Percentiles rank a stretch among this genome's conserved stretches.
Conservation (phyloP, 2,113 vertebrate genomes). For the Arothron firmamentum region DNA sequence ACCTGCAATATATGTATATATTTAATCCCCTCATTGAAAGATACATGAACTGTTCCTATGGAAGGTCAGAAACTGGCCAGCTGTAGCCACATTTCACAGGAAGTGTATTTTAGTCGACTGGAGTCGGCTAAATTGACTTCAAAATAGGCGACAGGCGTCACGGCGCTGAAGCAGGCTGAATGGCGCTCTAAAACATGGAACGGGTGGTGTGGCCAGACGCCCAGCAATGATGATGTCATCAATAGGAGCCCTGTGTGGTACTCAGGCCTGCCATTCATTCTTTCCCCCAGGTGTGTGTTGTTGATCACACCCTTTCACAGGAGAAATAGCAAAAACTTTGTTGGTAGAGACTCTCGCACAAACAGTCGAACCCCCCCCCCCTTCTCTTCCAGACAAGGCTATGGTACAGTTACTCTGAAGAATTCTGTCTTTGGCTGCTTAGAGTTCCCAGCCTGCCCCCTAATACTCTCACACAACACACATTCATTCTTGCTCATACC, state of each 20-base stretch:
- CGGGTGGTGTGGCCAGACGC: constrained; percentile 68
- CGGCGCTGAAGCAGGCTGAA: constrained; percentile 48
- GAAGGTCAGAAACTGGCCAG: constrained; percentile 3
- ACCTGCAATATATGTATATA: background rate
- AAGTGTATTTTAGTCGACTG: constrained; percentile 34
- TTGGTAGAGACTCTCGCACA: constrained; percentile 16
- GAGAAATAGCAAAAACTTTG: constrained; percentile 36
- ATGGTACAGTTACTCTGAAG: constrained; percentile 44
- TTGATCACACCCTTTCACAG: constrained; percentile 38
- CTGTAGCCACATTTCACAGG: background rate
- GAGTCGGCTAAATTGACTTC: constrained; percentile 47
- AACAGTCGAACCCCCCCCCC: constrained; percentile 30
- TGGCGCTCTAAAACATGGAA: constrained; percentile 60
- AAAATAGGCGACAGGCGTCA: constrained; percentile 52
- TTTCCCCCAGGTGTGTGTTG: constrained; percentile 28
- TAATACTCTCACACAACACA: constrained; percentile 45
- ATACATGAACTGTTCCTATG: background rate
- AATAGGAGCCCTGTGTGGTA: constrained; percentile 72
- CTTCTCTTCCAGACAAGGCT: constrained; percentile 23
- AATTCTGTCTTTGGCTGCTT: constrained; percentile 38
- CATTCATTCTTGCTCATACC: constrained; percentile 40
- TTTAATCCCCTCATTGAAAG: background rate
- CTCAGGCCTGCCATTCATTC: constrained; percentile 66
- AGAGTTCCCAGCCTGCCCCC: constrained; percentile 33
- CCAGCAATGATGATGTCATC: constrained; percentile 74